These are phyloP conservation scores for Neotragus moschatus DNA, from an alignment of 2,113 vertebrate genomes.

Conservation along the genomic window DNA sequence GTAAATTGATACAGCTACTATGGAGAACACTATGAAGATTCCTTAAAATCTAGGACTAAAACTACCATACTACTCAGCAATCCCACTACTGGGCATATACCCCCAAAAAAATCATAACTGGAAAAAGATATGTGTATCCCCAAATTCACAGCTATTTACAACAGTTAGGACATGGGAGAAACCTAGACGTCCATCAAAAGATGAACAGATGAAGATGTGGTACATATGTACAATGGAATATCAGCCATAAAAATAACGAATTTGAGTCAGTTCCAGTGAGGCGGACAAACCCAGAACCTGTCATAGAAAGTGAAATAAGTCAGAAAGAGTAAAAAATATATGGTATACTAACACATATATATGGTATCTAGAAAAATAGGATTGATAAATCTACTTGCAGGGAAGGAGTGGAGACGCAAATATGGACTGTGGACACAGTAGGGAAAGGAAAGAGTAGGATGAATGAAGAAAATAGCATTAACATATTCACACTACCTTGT, in stretches of 20 bases:
- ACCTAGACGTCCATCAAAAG: not conserved
- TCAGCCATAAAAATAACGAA: not conserved
- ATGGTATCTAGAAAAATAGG: not conserved
- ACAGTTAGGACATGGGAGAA: not conserved
- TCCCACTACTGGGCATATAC: not conserved
- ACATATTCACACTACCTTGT: not conserved
- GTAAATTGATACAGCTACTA: not conserved
- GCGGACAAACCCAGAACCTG: not conserved
- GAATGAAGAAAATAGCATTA: not conserved
- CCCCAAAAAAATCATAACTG: not conserved
- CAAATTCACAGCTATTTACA: not conserved
- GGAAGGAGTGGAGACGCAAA: not conserved
- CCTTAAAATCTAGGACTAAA: not conserved
- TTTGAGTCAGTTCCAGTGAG: not conserved
- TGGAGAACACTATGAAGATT: not conserved
- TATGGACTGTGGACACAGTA: not conserved
- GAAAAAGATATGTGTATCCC: not conserved
- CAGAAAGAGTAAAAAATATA: not conserved
- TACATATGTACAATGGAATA: not conserved
- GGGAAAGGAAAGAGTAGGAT: not conserved
- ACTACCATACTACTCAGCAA: not conserved
- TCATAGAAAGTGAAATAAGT: not conserved
- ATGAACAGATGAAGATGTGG: not conserved
- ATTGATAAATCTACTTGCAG: not conserved
- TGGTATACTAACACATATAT: not conserved